A percentile compares a stretch with the other conserved stretches of the same genome.
Evolutionary conservation across 2,113 vertebrate species (phyloP).

Genomic region (Alces alces): DNA sequence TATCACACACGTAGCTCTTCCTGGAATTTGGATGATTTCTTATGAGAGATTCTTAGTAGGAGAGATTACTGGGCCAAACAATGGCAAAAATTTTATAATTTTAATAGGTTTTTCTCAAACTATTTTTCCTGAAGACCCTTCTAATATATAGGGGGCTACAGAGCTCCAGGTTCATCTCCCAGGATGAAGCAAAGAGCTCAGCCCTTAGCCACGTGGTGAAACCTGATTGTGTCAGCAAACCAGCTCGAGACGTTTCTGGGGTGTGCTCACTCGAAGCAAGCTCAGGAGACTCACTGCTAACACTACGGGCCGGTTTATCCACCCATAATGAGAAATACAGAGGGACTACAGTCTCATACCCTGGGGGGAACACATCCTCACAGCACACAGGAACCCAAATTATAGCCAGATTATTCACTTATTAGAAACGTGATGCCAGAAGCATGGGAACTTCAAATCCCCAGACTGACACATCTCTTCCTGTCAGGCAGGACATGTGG

Average conservation of each 20-base stretch:
- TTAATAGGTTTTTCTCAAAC: neutral
- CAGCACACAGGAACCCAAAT: neutral
- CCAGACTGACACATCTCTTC: neutral
- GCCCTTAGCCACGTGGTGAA: neutral
- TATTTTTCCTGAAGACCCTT: neutral
- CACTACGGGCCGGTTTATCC: rapidly evolving
- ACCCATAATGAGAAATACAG: neutral
- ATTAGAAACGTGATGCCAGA: neutral
- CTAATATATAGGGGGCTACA: neutral
- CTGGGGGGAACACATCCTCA: neutral
- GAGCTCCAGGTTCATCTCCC: neutral
- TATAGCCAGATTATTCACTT: neutral
- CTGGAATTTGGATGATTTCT: neutral
- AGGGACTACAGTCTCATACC: neutral
- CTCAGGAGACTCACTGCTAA: neutral
- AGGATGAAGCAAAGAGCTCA: neutral
- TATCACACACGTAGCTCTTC: neutral
- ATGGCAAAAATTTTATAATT: neutral
- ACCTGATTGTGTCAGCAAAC: neutral
- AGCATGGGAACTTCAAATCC: neutral
- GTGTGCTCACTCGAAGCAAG: neutral
- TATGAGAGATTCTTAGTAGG: neutral
- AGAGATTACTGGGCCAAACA: neutral
- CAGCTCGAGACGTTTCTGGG: rapidly evolving
- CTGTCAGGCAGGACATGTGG: neutral